Evolutionary conservation across 2,797 vertebrate genomes (phyloP).

Genomic region (Trachops cirrhosus): DNA sequence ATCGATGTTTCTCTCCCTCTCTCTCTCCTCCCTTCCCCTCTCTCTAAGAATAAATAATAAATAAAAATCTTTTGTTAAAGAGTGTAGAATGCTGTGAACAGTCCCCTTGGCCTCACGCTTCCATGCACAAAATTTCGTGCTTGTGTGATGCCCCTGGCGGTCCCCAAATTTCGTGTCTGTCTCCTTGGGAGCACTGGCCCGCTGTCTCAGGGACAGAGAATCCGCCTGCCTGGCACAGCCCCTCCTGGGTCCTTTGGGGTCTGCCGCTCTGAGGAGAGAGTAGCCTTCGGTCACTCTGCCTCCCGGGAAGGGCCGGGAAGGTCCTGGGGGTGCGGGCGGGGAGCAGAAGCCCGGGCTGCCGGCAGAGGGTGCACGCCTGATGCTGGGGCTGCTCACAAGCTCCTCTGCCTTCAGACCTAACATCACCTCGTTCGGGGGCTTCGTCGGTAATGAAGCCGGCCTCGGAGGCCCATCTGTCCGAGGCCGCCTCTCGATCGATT

Average conservation of each 20-base stretch:
- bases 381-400: background rate
- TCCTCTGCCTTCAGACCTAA: background rate
- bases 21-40: too few species aligned
- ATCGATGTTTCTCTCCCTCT: too few species aligned
- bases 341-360: background rate
- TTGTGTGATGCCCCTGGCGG: too few species aligned
- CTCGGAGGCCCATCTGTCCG: background rate
- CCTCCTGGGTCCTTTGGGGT: background rate
- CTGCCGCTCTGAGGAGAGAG: background rate
- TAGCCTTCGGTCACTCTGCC: background rate
- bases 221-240: background rate
- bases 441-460: background rate
- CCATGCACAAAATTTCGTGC: accelerated
- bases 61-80: too few species aligned
- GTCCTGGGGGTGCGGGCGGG: background rate
- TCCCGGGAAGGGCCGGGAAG: background rate
- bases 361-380: background rate
- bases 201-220: background rate
- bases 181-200: background rate
- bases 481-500: background rate
- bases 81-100: accelerated
- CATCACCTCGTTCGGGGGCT: background rate
- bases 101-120: background rate
- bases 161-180: background rate
- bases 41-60: too few species aligned